phyloP scores from a whole-genome alignment of 2,113 vertebrate genomes.

The Thomomys bottae region DNA sequence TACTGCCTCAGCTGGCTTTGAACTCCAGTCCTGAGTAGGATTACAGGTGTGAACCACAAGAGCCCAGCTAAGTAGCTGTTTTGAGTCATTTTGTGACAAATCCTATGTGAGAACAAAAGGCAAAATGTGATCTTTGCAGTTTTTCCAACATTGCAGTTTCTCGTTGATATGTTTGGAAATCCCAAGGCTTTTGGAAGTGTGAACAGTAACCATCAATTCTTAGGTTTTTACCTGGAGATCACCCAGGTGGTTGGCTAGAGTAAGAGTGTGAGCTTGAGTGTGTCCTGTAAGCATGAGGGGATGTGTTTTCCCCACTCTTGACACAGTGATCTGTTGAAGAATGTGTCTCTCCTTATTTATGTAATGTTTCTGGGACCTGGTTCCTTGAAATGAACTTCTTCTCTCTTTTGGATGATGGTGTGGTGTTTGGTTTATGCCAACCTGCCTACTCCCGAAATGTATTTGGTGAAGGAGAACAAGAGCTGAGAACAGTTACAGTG shows the following conservation, averaged over 20 bases:
- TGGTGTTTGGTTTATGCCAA: background rate
- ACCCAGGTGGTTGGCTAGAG: too few species aligned
- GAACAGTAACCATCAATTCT: too few species aligned
- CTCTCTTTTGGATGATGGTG: background rate
- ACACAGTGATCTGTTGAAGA: background rate
- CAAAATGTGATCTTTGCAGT: background rate
- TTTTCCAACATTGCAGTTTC: background rate
- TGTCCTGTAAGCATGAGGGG: too few species aligned
- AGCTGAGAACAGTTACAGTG: background rate
- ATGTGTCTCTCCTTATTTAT: fast-evolving
- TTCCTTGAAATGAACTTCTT: background rate
- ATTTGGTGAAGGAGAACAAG: background rate
- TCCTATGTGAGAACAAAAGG: background rate
- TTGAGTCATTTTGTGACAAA: background rate
- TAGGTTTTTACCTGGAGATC: background rate
- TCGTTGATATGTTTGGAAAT: fast-evolving
- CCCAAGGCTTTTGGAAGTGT: background rate
- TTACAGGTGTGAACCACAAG: too few species aligned
- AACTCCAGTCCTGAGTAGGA: too few species aligned
- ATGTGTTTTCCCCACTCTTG: background rate
- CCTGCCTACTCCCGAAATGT: background rate
- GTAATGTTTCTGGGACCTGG: too few species aligned
- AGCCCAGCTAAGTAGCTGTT: background rate
- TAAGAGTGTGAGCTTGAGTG: background rate
- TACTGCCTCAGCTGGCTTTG: too few species aligned